phyloP scores from a whole-genome alignment of 2,797 vertebrate species.

The Eurystomus glaucurus region DNA sequence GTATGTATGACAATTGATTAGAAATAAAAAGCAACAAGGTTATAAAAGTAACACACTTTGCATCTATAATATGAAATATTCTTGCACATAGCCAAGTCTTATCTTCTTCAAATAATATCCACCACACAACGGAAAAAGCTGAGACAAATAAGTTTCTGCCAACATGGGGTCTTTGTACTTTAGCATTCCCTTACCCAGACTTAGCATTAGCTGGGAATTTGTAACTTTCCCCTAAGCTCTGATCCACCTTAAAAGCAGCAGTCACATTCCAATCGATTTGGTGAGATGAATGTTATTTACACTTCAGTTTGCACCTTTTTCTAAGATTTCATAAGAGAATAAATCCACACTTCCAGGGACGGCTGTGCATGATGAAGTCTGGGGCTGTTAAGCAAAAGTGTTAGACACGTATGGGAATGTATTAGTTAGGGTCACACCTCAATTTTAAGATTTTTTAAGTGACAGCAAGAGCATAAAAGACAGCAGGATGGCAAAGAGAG shows the following conservation, averaged over 20 bases:
- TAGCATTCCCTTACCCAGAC: not conserved
- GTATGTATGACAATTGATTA: slow-evolving; percentile 69
- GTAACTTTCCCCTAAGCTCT: slow-evolving; percentile 27
- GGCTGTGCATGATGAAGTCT: slow-evolving; percentile 79
- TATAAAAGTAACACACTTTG: slow-evolving; percentile 37
- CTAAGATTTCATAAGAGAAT: slow-evolving; percentile 83
- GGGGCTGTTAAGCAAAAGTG: slow-evolving; percentile 82
- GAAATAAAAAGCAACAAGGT: slow-evolving; percentile 67
- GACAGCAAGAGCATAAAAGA: slow-evolving; percentile 68
- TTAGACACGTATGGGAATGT: slow-evolving; percentile 85
- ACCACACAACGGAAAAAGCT: slow-evolving; percentile 13
- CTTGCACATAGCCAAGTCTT: not conserved
- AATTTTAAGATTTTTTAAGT: slow-evolving; percentile 75
- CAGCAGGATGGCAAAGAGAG: slow-evolving; percentile 59
- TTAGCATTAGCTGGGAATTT: slow-evolving; percentile 20
- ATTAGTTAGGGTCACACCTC: slow-evolving; percentile 85
- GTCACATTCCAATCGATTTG: slow-evolving; percentile 72
- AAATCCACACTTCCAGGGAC: slow-evolving; percentile 84
- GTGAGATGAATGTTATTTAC: slow-evolving; percentile 87
- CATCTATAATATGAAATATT: slow-evolving; percentile 37
- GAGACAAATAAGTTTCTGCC: not conserved
- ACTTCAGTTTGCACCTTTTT: slow-evolving; percentile 86
- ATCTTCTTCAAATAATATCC: slow-evolving; percentile 31
- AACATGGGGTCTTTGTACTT: not conserved
- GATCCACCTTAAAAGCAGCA: slow-evolving; percentile 76